A percentile compares a stretch with the other conserved stretches of the same genome.
phyloP scores from a whole-genome alignment of 2,113 vertebrate species.

The Neopipo cinnamomea region DNA sequence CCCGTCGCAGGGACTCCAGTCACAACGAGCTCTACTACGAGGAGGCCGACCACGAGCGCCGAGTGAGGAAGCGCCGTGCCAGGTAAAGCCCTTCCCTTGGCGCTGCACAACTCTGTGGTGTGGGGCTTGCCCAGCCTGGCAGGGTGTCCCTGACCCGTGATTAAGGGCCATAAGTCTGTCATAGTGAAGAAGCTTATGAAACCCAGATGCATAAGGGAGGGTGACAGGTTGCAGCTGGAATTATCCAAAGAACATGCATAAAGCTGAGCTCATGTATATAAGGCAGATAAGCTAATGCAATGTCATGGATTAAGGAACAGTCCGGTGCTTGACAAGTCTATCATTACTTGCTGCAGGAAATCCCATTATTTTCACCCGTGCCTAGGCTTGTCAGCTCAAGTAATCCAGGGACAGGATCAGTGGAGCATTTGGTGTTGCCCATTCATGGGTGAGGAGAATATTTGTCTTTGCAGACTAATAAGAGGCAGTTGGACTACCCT shows the following conservation, averaged over 20 bases:
- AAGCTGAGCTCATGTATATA: background rate
- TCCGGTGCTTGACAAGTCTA: background rate
- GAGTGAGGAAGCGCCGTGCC: conserved; percentile 76
- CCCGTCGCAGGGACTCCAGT: conserved; percentile 85
- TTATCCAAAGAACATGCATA: background rate
- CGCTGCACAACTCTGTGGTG: accelerated
- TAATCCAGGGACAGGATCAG: background rate
- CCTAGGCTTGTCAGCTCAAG: background rate
- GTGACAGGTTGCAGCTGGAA: background rate
- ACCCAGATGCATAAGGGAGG: background rate
- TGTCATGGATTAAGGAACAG: background rate
- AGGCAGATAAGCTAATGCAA: background rate
- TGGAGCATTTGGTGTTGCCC: background rate
- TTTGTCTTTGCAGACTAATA: background rate
- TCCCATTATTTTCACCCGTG: background rate
- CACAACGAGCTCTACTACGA: conserved; percentile 94
- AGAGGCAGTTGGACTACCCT: background rate
- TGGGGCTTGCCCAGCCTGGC: accelerated
- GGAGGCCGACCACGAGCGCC: conserved; percentile 74
- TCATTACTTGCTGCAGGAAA: conserved; percentile 1
- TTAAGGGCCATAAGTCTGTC: background rate
- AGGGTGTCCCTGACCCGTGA: accelerated
- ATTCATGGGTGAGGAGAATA: background rate
- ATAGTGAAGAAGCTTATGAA: background rate
- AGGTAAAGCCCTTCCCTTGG: conserved; percentile 38